These are phyloP conservation scores for Neomonachus schauinslandi DNA, from an alignment of 2,113 vertebrate species.

Conservation along the genomic window DNA sequence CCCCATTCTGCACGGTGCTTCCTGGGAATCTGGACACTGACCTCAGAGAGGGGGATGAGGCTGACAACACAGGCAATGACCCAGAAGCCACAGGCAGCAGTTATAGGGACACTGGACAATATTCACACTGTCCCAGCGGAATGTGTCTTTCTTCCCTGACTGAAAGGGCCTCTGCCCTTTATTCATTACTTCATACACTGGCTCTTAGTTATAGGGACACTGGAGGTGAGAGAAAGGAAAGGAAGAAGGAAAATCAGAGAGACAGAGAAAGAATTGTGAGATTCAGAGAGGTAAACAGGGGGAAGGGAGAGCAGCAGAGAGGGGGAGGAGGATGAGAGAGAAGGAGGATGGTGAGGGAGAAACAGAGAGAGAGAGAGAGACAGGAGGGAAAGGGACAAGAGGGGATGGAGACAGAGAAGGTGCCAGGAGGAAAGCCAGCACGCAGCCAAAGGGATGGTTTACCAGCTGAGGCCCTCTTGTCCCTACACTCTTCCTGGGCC, in stretches of 20 bases:
- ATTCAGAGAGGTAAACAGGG: not conserved
- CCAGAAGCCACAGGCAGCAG: not conserved
- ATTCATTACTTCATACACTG: too few relatives aligned
- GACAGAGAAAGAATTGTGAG: not conserved
- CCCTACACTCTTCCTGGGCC: accelerated
- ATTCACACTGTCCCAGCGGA: too few relatives aligned
- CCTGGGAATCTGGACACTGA: not conserved
- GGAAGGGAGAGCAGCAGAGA: not conserved
- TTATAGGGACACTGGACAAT: not conserved
- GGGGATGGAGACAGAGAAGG: not conserved
- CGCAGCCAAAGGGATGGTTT: not conserved
- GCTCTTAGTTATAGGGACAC: not conserved
- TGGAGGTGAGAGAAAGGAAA: not conserved
- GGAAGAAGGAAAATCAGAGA: not conserved
- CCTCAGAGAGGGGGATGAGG: not conserved
- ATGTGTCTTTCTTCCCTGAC: too few relatives aligned
- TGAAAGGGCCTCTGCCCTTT: too few relatives aligned
- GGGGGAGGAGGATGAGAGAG: not conserved
- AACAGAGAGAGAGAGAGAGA: constrained; percentile 16
- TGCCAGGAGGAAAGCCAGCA: not conserved
- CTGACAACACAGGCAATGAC: not conserved
- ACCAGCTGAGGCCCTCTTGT: not conserved
- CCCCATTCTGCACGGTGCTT: not conserved
- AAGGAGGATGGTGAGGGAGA: not conserved
- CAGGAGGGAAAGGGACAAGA: not conserved